Evolutionary conservation across 1,140 invertebrate species (phyloP), one percentile per base, ranked within the genome.

Genomic region (Platyura marginata): DNA sequence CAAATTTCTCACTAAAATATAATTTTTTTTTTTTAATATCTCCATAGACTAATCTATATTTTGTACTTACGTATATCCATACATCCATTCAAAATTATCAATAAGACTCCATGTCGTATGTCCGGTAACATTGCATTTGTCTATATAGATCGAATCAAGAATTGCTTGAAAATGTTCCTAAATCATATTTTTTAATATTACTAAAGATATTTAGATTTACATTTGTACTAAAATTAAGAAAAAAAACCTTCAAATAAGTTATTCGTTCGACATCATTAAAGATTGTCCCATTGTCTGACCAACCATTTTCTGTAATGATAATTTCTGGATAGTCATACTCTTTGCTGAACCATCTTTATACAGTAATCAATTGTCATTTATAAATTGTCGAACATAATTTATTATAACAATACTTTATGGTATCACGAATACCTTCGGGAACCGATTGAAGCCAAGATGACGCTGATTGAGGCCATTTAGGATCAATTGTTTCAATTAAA

Each of bases 81-180:
- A 53, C 1, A 56, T 56, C 81, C 82, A 88, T 59, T 87, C 82
- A 53, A 84, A 84, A 56, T 83, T 86, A 46, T 87, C 83, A 47
- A 86, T 61, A 1, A 88, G 53, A 46, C 74, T 77, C 81, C 83
- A 87, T 35, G n/a, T 18, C 18, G 33, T 21, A 18, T 36, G 29
- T 11, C 22, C 15, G 13, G 11, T 29, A 22, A 41, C 13, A 25
- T 41, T 23, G 3, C 10, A 6, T 25, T 25, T 18, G 40, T 25
- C 21, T 8, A 9, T 16, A 19, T 33, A 42, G 13, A 21, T 35
- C 3, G 13, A 8, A 18, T 42, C 18, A 6, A 34, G 41, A 32
- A 33, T 21, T 9, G 13, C 18, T 34, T 23, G 9, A 11, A 40
- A 23, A n/a, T 40, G 22, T 22, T 25, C 60, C n/a, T n/a, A n/a